Evolutionary conservation across 2,113 vertebrate genomes (phyloP).

Genomic region (Strix uralensis): DNA sequence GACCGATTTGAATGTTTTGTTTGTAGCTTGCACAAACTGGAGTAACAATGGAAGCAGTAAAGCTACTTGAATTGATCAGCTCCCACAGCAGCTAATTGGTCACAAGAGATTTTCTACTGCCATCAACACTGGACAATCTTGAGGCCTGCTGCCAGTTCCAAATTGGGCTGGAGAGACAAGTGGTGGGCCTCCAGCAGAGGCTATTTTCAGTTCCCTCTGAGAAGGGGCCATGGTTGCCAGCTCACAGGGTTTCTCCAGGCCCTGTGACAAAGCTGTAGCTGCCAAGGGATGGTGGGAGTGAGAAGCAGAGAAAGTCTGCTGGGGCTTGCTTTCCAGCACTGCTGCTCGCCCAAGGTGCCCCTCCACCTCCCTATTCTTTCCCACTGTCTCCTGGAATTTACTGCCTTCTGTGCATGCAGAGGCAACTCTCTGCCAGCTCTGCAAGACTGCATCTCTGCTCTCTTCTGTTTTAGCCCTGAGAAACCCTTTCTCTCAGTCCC

Average conservation of each 20-base stretch:
- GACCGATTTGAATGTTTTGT: neutral
- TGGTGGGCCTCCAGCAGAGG: accelerated
- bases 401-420: neutral
- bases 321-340: neutral
- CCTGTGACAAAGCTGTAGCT: neutral
- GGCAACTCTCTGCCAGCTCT: neutral
- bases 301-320: neutral
- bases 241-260: neutral
- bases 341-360: neutral
- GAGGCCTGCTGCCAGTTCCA: neutral
- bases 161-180: neutral
- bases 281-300: neutral
- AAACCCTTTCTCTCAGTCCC: neutral
- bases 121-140: neutral
- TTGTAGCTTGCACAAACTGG: neutral
- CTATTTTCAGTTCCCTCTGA: neutral
- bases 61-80: neutral
- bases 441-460: neutral
- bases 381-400: neutral
- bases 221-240: neutral
- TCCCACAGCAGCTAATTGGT: neutral
- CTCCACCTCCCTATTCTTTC: neutral
- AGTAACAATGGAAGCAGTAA: neutral
- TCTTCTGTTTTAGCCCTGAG: neutral
- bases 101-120: neutral